Conservation (phyloP, 1,140 invertebrate genomes). For the Leptinotarsa undecemlineata region DNA sequence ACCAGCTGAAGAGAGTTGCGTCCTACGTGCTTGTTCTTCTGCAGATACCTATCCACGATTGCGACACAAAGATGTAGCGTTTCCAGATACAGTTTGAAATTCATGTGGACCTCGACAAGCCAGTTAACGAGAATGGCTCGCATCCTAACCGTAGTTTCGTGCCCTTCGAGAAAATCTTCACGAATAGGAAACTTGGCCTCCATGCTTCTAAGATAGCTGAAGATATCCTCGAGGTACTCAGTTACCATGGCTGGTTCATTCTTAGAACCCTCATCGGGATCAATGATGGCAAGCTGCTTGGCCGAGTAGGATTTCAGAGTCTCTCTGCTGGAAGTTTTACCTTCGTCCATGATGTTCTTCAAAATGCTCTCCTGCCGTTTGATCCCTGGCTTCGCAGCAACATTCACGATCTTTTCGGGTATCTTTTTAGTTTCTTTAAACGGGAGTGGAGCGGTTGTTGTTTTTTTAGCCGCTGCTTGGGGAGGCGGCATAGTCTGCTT, state of each 20-base stretch:
- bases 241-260: conserved; percentile 78
- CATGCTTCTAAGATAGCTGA: conserved; percentile 72
- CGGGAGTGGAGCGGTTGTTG: not conserved
- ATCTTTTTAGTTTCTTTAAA: conserved; percentile 17
- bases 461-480: conserved; percentile 14
- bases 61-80: conserved; percentile 88
- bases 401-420: conserved; percentile 2
- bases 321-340: conserved; percentile 2
- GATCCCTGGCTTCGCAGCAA: not conserved
- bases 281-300: conserved; percentile 34
- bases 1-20: conserved; percentile 83
- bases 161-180: conserved; percentile 66
- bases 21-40: conserved; percentile 62
- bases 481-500: conserved; percentile 22
- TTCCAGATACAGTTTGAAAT: conserved; percentile 87
- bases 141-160: conserved; percentile 80
- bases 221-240: conserved; percentile 86
- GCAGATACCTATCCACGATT: conserved; percentile 89
- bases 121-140: conserved; percentile 88
- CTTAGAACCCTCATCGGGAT: conserved; percentile 69
- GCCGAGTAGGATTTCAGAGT: conserved; percentile 31
- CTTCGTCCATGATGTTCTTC: conserved; percentile 10
- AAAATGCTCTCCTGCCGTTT: conserved; percentile 23
- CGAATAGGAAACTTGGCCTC: conserved; percentile 70
- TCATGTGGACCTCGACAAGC: conserved; percentile 89